Percentiles rank a stretch among this genome's conserved stretches.
Evolutionary conservation across 2,113 vertebrate species (phyloP).

Genomic region (Stegostoma tigrinum): DNA sequence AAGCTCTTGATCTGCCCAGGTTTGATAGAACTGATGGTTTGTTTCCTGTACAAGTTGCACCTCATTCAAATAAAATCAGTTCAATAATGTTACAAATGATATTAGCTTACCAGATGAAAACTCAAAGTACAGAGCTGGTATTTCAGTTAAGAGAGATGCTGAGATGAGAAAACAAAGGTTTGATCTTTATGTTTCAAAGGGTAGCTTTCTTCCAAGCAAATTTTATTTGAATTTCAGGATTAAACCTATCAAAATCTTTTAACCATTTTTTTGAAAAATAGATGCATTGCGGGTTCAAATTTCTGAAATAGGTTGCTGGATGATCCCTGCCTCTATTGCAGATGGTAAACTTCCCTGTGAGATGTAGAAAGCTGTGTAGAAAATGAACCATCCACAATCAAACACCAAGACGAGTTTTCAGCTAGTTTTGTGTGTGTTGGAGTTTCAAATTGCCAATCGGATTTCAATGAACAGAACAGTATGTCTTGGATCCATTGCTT

Average conservation of each 20-base stretch:
- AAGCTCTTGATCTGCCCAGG: neutral
- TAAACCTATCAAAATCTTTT: neutral
- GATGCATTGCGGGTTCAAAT: neutral
- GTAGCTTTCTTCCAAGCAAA: neutral
- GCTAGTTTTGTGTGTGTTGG: neutral
- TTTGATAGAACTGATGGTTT: neutral
- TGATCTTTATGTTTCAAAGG: neutral
- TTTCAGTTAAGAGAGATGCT: neutral
- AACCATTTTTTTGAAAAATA: neutral
- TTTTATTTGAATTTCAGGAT: neutral
- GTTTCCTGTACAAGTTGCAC: neutral
- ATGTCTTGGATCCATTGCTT: neutral
- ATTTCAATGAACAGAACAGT: neutral
- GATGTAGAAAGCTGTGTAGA: neutral
- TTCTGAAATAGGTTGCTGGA: neutral
- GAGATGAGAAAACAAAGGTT: neutral
- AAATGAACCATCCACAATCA: neutral
- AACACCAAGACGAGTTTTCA: neutral
- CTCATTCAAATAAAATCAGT: neutral
- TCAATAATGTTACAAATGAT: neutral
- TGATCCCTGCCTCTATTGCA: neutral
- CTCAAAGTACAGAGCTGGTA: neutral
- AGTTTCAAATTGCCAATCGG: neutral
- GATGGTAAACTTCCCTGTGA: neutral
- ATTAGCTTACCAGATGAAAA: neutral